Evolutionary conservation across 2,113 vertebrate species (phyloP), one percentile per base, ranked within the genome.

Genomic region (Jaculus jaculus): DNA sequence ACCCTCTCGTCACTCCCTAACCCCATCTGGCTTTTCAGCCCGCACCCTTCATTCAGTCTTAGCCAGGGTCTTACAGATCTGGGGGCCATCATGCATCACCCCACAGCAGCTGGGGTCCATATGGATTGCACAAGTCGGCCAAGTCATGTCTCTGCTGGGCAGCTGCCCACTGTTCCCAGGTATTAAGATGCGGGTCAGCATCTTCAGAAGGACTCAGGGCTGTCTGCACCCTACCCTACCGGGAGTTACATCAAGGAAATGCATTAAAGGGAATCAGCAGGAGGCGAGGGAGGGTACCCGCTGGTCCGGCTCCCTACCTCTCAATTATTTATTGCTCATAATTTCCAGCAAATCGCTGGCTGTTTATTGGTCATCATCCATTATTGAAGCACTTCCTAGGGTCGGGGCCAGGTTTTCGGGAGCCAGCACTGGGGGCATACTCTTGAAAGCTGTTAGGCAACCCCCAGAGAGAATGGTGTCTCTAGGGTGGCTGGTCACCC

Each of bases 251-350:
- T 97, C 97, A 98, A 97, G 98, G 95, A 98, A 98, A 98, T 95
- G 96, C 98, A 98, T 98, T 98, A 98, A 98, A 97, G 92, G 93
- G 94, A 97, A 95, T 97, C 96, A 97, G 97, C 97, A 97, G 96
- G 97, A 98, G 98, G 96, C 87, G 79, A 96, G 96, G 97, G 79
- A 96, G 96, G 97, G 95, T 97, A 98, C 95, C 23, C 85, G 91
- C 97, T 97, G 97, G 89, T 95, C 97, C 72, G 96, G 16, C 96
- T 98, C 97, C 97, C 95, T 92, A 72, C 96, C 97, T 96, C 97
- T 98, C 96, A 98, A 98, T 98, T 98, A 98, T 98, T 98, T 96
- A 98, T 98, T 28, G 66, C 97, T 97, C 96, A 96, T 98, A 98
- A 98, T 98, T 98, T 98, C 98, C 98, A 98, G 98, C 98, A 98